Evolutionary conservation across 1,140 invertebrate species (phyloP), one percentile per base, ranked within the genome.

Genomic region (Calosoma granatense): DNA sequence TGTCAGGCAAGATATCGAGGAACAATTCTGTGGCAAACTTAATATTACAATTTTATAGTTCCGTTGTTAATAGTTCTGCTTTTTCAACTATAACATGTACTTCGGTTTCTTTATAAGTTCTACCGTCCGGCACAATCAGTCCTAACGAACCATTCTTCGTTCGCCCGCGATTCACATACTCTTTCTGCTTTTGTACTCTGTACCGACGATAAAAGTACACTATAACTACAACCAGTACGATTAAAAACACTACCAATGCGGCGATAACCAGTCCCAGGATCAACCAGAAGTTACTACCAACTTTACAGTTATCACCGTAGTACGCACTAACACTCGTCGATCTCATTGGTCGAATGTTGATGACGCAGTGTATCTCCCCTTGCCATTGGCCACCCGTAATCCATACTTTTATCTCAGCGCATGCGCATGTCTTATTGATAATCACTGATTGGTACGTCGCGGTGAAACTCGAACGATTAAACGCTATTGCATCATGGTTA

Each of bases 71-170:
- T 20, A 89, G 80, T 67, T 88, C 84, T 9, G 87, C 84, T 65
- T 83, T 83, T 75, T 91, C 88, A 53, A 90, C 84, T 66, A 90
- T 83, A 61, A 90, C 85, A 70, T 90, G 85, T 64, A 91, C 81
- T 70, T 91, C 88, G 1, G 87, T 90, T 71, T 91, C 87, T 64
- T 83, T 78, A 70, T 92, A 92, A 12, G 86, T 84, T 65, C 85
- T 80, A 1, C 86, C 83, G 56, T 90, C 87, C 0, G 88, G 88
- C 59, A 89, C 79, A 22, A 90, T 84, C 69, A 90, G 75, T 17
- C 76, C 78, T 59, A 79, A 20, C 17, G 64, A 61, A 26, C 62
- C 63, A 4, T 61, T 61, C 11, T 63, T 52, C 12, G 2, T 23
- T 23, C 26, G n/a, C 15, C 26, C 19, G 39, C 41, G 19, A 30